phyloP scores from a whole-genome alignment of 2,113 vertebrate genomes.

The Forbesichthys papilliferus region DNA sequence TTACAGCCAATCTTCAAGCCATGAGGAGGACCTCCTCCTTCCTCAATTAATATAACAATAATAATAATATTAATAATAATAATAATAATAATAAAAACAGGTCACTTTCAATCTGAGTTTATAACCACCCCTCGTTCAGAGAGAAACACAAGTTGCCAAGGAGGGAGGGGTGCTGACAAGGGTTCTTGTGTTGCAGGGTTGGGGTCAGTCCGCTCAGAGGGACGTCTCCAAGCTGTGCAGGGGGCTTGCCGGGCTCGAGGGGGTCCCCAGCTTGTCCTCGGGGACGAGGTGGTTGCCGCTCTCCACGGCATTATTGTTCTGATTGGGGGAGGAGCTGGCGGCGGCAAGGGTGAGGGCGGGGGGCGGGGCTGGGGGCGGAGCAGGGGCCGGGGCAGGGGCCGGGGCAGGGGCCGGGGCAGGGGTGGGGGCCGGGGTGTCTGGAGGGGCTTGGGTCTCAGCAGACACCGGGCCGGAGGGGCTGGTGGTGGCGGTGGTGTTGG shows the following conservation, averaged over 20 bases:
- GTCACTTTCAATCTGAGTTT: slow-evolving; percentile 90
- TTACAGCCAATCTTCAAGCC: slow-evolving; percentile 78
- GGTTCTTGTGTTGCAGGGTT: slow-evolving; percentile 75
- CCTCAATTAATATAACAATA: slow-evolving; percentile 64
- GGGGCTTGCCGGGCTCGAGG: slow-evolving; percentile 93
- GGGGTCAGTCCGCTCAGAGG: slow-evolving; percentile 88
- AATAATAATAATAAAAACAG: slow-evolving; percentile 76
- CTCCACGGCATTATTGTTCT: slow-evolving; percentile 99
- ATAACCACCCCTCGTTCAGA: slow-evolving; percentile 81
- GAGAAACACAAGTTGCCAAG: slow-evolving; percentile 65
- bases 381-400: slow-evolving; percentile 73
- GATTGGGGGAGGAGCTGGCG: slow-evolving; percentile 88
- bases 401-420: slow-evolving; percentile 81
- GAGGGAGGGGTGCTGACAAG: slow-evolving; percentile 60
- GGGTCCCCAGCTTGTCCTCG: slow-evolving; percentile 91
- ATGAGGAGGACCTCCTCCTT: slow-evolving; percentile 61
- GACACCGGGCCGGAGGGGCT: slow-evolving; percentile 32
- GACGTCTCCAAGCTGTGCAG: slow-evolving; percentile 99
- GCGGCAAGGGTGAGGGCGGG: slow-evolving; percentile 75
- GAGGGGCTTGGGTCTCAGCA: slow-evolving; percentile 55
- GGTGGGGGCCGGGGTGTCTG: slow-evolving; percentile 80
- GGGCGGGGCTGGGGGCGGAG: slow-evolving; percentile 79
- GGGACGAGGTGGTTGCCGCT: slow-evolving; percentile 92
- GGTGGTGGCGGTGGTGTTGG: slow-evolving; percentile 52
- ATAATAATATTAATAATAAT: slow-evolving; percentile 51